Base-by-base conservation (phyloP, 2,888 invertebrate genomes). In the Mythimna pallens region DNA sequence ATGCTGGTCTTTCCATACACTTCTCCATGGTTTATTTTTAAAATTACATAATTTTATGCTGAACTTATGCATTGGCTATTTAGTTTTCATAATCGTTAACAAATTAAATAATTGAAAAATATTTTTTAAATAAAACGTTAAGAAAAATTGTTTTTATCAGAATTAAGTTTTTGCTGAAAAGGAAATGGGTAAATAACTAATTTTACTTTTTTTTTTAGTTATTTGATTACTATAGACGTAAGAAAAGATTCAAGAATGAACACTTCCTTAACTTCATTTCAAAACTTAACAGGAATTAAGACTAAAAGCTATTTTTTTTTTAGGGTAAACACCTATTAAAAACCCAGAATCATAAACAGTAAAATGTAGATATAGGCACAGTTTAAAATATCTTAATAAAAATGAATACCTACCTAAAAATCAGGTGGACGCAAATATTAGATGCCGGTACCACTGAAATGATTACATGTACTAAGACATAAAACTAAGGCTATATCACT, bases 401-500 rank as follows among this genome's bases (percentile, higher is more conserved):
- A 36, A n/a, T 70, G 5, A 47, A 47, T 47, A 47, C 17, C 47
- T 17, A 70, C 10, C 2, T 50, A 22, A 34, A 25, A 20, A 30
- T 50, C 25, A 55, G 4, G 10, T 57, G 14, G 4, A 4, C 0
- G 30, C 50, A 22, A 22, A 12, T 34, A 7, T 50, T 52, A 36
- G 47, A 17, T 7, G 47, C 25, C 43, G 20, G 25, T 30, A 54
- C 9, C 5, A 30, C 6, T 8, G 9, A 52, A 34, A 55, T 8
- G 10, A 20, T 25, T 25, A n/a, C 12, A 43, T 17, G n/a, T 30
- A 30, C 30, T 30, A 30, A 30, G 30, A 30, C 30, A 30, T n/a
- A 55, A 62, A 50, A 65, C n/a, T 73, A 25, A 25, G 5, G 43
- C 20, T 20, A 14, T 22, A 30, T 50, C 43, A 84, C 85, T 79